These are phyloP conservation scores for Meloidogyne hapla DNA, from an alignment of 1,140 invertebrate species.

Conservation along the genomic window DNA sequence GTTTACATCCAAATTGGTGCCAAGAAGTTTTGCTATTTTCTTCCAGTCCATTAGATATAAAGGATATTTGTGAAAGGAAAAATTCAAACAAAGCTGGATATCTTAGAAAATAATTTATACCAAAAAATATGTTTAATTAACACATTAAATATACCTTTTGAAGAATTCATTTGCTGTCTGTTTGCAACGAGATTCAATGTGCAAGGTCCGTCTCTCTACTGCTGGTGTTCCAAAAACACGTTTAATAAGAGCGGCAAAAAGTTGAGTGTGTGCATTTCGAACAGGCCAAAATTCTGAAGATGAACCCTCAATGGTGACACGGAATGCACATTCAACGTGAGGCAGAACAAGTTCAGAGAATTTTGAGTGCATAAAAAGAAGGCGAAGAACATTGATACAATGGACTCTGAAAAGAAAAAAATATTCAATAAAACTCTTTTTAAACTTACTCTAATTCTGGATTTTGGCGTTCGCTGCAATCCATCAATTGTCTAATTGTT, in stretches of 20 bases:
- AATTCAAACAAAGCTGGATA: constrained; percentile 23
- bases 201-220: constrained; percentile 35
- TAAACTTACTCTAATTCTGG: constrained; percentile 43
- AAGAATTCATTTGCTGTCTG: constrained; percentile 51
- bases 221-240: constrained; percentile 52
- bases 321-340: constrained; percentile 43
- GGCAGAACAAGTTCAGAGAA: constrained; percentile 35
- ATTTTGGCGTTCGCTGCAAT: constrained; percentile 31
- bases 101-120: constrained; percentile 31
- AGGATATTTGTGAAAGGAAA: constrained; percentile 15
- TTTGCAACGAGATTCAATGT: constrained; percentile 40
- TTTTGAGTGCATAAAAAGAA: constrained; percentile 34
- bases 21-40: not conserved
- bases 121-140: not conserved
- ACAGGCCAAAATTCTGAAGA: constrained; percentile 46
- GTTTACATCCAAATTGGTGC: not conserved
- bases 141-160: too few relatives aligned
- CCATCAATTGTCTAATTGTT: constrained; percentile 35
- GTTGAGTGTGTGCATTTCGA: constrained; percentile 50
- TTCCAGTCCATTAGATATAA: constrained; percentile 9
- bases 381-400: constrained; percentile 50
- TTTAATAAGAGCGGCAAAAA: constrained; percentile 51
- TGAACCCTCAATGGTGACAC: constrained; percentile 39
- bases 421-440: not conserved
- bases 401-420: constrained; percentile 44